Base-by-base conservation (phyloP, 2,888 invertebrate species). In the Chouioia cunea region DNA sequence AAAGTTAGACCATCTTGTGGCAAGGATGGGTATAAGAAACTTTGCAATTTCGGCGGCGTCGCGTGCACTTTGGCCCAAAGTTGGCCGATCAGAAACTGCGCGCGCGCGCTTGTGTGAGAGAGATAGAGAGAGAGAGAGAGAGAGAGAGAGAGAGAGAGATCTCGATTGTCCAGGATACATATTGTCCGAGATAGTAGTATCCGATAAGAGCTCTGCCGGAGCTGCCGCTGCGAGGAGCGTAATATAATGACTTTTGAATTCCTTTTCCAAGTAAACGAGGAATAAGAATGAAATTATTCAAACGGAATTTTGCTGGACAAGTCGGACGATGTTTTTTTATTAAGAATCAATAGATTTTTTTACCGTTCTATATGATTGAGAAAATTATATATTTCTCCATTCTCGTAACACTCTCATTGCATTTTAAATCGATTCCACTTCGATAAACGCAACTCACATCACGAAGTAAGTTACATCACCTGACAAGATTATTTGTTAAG, bases 1-100 rank as follows among this genome's bases (percentile, higher is more conserved):
- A 82, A 83, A 83, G 79, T 83, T 83, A 78, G 78, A 77, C 79
- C 79, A 82, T 82, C 81, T 79, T 75, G 66, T 14, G 50, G 22
- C n/a, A 20, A 4, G 4, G 48, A 2, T 12, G 20, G 22, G 20
- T 23, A 57, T 27, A 27, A 52, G 43, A 65, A 60, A 58, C 50
- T 66, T 63, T 47, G 15, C 56, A 53, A 63, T 16, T 23, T 46
- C 54, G 46, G 12, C 36, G 23, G 15, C 52, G 44, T 23, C 15
- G 63, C 23, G 50, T 43, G 54, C 65, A 56, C 70, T 70, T 70
- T 65, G 43, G 52, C 66, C 57, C 36, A 36, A 67, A 71, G 66
- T 71, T 67, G 53, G 53, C 67, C 56, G 66, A 71, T 67, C 67
- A 67, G 66, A 67, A 63, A 57, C 18, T 46, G 47, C 18, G 23